Conservation (phyloP, 1,140 invertebrate genomes). For the Parasteatoda tepidariorum region DNA sequence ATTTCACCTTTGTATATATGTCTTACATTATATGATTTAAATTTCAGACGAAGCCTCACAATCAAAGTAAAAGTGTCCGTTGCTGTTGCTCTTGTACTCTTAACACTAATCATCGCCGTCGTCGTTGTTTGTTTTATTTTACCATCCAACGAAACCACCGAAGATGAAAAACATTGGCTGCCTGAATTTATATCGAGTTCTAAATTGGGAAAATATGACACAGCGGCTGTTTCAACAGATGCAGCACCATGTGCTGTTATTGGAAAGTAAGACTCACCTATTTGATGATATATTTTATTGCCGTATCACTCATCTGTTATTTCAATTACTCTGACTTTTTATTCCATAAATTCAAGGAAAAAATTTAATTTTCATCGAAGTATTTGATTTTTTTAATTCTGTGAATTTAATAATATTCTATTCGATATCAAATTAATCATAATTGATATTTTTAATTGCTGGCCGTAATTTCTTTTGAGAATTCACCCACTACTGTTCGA, state of each 20-base stretch:
- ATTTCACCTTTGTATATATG: no score
- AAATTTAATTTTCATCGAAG: no score
- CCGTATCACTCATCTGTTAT: no score
- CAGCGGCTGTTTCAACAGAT: conserved; percentile 82
- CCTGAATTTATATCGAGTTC: conserved; percentile 71
- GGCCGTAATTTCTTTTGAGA: no score
- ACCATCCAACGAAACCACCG: not conserved
- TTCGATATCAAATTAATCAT: no score
- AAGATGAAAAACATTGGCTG: conserved; percentile 65
- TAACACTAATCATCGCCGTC: conserved; percentile 35
- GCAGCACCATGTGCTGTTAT: conserved; percentile 79
- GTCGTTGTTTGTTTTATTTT: conserved; percentile 29
- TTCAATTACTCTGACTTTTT: no score
- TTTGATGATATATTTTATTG: no score
- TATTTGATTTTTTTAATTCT: no score
- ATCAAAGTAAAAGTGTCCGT: conserved; percentile 54
- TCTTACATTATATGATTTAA: not conserved
- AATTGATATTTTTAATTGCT: no score
- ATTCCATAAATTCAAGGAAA: no score
- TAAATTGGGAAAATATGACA: conserved; percentile 72
- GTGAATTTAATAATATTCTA: no score
- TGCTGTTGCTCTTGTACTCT: conserved; percentile 32
- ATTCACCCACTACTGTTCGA: no score
- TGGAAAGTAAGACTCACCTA: conserved; percentile 80
- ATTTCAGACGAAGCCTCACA: conserved; percentile 56